Evolutionary conservation across 2,113 vertebrate species (phyloP), one percentile per base, ranked within the genome.

Genomic region (Ondatra zibethicus): DNA sequence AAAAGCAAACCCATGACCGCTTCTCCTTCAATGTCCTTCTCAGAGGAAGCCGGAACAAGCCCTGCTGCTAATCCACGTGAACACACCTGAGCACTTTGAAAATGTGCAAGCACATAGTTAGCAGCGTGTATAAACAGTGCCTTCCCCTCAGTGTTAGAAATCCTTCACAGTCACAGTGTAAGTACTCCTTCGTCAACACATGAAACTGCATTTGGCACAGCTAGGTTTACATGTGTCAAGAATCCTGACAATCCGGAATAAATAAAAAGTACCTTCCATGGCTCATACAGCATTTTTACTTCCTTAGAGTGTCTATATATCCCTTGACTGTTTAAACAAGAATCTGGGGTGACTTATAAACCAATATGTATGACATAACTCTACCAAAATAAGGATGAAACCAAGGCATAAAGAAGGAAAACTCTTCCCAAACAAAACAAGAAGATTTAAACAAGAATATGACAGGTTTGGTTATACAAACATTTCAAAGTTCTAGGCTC

Each of bases 31-130:
- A 73, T 7, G 5, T 77, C 75, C 86, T 93, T 96, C 95, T 86
- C 88, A 39, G 61, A 92, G 91, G 82, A 96, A 92, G 90, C 84
- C 12, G 1, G 94, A 16, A 36, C 27, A 47, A 63, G 66, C 73
- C 96, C 81, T 21, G 88, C 85, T 88, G 86, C 47, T 61, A 50
- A 75, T 33, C 42, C 92, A 84, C 33, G 5, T 93, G 92, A 85
- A 84, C 42, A 73, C 50, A 95, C 92, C 47, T 52, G 96, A 96
- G 75, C 52, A 45, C 84, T 77, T 80, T 87, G 86, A 94, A 97
- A 97, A 95, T 70, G 55, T 95, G 87, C 73, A 96, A 92, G 95
- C 91, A 95, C 77, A 47, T 89, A 75, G 84, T 96, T 93, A 94
- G 84, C 85, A 66, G 73, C 0, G 0, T 88, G 90, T 93, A 93